Conservation (phyloP, 1,140 invertebrate species). For the Aphelinus atriplicis region DNA sequence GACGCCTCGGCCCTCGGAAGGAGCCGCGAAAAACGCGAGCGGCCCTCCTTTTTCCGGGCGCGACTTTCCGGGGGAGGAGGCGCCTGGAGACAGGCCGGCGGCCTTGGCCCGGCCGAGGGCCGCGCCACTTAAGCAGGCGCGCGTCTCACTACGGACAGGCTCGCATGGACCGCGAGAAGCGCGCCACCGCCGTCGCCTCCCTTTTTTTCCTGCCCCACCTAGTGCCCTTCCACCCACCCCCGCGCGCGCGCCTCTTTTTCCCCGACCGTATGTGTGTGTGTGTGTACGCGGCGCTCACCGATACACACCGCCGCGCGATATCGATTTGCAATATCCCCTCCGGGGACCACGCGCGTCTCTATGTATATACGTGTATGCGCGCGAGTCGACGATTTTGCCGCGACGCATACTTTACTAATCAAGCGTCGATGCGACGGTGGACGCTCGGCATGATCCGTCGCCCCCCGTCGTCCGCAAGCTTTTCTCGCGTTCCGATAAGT, state of each 20-base stretch:
- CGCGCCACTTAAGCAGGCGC: slow-evolving; percentile 60
- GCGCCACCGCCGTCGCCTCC: background rate
- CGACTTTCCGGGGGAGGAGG: slow-evolving; percentile 48
- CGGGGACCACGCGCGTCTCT: background rate
- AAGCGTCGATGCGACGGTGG: no score
- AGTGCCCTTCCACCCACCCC: background rate
- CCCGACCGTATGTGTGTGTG: slow-evolving; percentile 8
- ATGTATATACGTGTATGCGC: no score
- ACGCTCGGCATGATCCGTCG: no score
- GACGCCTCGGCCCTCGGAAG: slow-evolving; percentile 62
- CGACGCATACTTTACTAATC: no score
- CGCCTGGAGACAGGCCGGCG: slow-evolving; percentile 52
- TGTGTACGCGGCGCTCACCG: slow-evolving; percentile 18
- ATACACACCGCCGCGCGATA: slow-evolving; percentile 29
- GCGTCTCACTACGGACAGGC: slow-evolving; percentile 61
- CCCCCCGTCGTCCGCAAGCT: no score
- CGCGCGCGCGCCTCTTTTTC: slow-evolving; percentile 19
- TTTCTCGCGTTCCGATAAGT: no score
- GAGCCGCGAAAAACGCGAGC: slow-evolving; percentile 56
- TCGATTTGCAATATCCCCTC: slow-evolving; percentile 41
- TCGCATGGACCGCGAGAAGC: slow-evolving; percentile 47
- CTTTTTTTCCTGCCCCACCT: background rate
- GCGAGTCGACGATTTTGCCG: no score
- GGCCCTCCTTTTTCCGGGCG: slow-evolving; percentile 56
- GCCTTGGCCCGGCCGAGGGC: slow-evolving; percentile 40